Conservation (phyloP, 2,888 invertebrate genomes). For the Sicus ferrugineus region DNA sequence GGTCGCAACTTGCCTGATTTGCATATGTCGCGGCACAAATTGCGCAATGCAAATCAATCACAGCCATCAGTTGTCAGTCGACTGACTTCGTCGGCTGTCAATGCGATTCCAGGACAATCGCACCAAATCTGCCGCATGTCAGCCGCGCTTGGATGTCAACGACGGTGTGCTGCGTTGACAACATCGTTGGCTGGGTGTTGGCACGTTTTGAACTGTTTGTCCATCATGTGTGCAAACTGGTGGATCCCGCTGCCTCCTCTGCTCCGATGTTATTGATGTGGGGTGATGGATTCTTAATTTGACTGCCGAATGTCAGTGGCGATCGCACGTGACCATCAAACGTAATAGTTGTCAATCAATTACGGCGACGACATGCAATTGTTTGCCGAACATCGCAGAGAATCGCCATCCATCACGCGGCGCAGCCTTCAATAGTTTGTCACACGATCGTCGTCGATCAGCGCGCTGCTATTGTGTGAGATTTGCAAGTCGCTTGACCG, state of each 20-base stretch:
- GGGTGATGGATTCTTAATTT: conserved; percentile 30
- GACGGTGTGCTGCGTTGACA: conserved; percentile 1
- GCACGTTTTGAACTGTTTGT: neutral
- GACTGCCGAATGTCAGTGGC: conserved; percentile 23
- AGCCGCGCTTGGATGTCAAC: neutral
- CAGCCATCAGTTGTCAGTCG: neutral
- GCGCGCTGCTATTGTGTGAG: neutral
- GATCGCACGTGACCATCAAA: conserved; percentile 10
- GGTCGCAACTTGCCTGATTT: conserved; percentile 1
- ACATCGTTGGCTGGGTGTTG: conserved; percentile 11
- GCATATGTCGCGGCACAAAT: conserved; percentile 14
- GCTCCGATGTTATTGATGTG: neutral
- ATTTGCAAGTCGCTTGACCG: neutral
- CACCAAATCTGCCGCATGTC: conserved; percentile 16
- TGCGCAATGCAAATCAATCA: conserved; percentile 29
- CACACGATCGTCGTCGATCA: conserved; percentile 7
- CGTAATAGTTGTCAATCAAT: conserved; percentile 18
- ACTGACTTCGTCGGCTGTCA: conserved; percentile 27
- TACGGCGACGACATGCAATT: conserved; percentile 48
- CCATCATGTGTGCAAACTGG: conserved; percentile 15
- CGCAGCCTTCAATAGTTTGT: conserved; percentile 19
- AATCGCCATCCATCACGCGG: conserved; percentile 63
- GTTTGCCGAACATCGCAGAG: conserved; percentile 61
- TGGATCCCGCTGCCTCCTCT: neutral
- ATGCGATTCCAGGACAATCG: conserved; percentile 9